Evolutionary conservation across 2,888 invertebrate genomes (phyloP).

Genomic region (Ptilodon capucinus): DNA sequence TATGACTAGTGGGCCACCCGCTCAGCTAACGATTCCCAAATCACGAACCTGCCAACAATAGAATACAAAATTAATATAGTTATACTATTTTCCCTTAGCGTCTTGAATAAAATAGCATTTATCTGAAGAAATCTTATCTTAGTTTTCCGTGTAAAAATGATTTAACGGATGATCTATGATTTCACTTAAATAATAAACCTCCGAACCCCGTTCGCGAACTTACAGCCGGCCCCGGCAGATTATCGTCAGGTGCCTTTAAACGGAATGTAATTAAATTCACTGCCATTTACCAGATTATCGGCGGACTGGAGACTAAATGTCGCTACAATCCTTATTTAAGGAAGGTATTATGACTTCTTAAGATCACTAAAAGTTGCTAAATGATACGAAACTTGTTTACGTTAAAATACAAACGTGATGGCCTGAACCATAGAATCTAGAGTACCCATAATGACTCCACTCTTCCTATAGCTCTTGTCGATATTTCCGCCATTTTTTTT

Average conservation of each 20-base stretch:
- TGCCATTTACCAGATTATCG: background rate
- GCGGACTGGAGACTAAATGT: background rate
- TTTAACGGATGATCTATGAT: background rate
- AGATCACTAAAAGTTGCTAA: background rate
- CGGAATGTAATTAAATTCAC: constrained; percentile 1
- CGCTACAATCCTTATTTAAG: background rate
- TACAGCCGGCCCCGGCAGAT: background rate
- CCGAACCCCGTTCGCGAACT: background rate
- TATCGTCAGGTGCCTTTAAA: background rate
- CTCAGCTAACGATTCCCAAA: too few relatives aligned
- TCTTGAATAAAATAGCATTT: too few relatives aligned
- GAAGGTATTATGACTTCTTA: background rate
- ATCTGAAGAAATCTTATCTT: too few relatives aligned
- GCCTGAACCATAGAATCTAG: too few relatives aligned
- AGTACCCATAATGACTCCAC: too few relatives aligned
- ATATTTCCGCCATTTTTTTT: too few relatives aligned
- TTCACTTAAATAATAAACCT: background rate
- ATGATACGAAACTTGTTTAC: background rate
- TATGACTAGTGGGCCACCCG: too few relatives aligned
- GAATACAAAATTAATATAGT: too few relatives aligned
- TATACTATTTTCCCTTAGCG: too few relatives aligned
- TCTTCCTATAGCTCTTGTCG: too few relatives aligned
- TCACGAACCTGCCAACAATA: too few relatives aligned
- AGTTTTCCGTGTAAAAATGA: background rate
- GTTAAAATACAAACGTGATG: background rate